Percentiles rank a stretch among this genome's conserved stretches.
Conservation (phyloP, 2,113 vertebrate genomes). For the Mustela nigripes region DNA sequence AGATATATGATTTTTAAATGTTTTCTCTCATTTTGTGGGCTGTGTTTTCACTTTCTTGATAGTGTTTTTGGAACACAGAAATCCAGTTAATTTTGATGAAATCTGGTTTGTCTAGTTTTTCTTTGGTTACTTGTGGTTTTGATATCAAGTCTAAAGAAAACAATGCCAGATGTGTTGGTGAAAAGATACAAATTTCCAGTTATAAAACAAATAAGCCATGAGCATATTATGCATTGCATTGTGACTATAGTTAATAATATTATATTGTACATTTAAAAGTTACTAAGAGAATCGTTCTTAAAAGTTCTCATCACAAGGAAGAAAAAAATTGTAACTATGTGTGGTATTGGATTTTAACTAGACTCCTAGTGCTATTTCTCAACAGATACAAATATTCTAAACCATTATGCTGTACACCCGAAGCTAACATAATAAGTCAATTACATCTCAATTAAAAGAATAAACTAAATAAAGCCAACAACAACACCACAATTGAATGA, state of each 20-base stretch:
- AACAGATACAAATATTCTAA: not conserved
- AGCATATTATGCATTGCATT: not conserved
- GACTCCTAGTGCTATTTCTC: not conserved
- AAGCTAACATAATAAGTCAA: not conserved
- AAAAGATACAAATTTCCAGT: not conserved
- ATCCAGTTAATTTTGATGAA: conserved; percentile 8
- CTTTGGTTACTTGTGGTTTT: not conserved
- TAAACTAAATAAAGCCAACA: not conserved
- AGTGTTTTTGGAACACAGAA: not conserved
- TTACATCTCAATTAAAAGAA: not conserved
- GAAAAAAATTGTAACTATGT: not conserved
- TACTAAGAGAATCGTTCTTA: not conserved
- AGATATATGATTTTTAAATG: not conserved
- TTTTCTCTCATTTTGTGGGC: not conserved
- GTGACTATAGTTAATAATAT: not conserved
- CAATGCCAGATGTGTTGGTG: not conserved
- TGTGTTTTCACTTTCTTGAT: not conserved
- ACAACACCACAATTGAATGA: not conserved
- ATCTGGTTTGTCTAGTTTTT: not conserved
- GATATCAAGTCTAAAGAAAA: not conserved
- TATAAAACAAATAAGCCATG: not conserved
- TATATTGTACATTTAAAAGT: not conserved
- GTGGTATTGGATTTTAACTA: not conserved
- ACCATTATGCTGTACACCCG: not conserved
- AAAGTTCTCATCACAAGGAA: not conserved